These are phyloP conservation scores for Cyprinella venusta DNA, from an alignment of 2,797 vertebrate genomes.

Conservation along the genomic window DNA sequence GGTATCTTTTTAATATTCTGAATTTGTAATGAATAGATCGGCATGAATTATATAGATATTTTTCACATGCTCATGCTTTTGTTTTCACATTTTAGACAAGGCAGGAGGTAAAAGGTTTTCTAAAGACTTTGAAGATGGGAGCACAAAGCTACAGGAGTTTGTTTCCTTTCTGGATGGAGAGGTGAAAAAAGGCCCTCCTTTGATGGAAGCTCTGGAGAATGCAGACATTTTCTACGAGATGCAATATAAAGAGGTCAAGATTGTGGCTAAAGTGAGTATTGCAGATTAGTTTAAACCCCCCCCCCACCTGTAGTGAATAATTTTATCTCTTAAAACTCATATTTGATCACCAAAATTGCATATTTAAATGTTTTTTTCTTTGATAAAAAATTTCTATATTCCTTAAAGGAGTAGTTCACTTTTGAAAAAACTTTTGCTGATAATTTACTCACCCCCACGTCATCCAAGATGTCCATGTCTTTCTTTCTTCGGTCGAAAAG, in stretches of 20 bases:
- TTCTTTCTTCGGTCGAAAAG: too few relatives aligned
- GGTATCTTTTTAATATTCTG: not conserved
- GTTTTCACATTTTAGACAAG: slow-evolving; percentile 81
- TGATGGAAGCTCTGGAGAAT: slow-evolving; percentile 87
- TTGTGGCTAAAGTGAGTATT: slow-evolving; percentile 95
- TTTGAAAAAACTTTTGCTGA: too few relatives aligned
- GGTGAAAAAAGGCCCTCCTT: slow-evolving; percentile 81
- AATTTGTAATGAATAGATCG: not conserved
- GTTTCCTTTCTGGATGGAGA: slow-evolving; percentile 91
- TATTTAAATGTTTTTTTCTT: too few relatives aligned
- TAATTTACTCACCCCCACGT: too few relatives aligned
- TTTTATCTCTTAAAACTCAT: too few relatives aligned
- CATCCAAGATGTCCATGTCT: too few relatives aligned
- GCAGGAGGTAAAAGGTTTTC: slow-evolving; percentile 97
- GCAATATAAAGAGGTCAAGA: slow-evolving; percentile 98
- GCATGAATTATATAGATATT: not conserved
- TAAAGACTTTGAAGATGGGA: slow-evolving; percentile 97
- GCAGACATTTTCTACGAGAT: slow-evolving; percentile 97
- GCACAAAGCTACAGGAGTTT: slow-evolving; percentile 92
- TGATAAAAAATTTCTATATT: too few relatives aligned
- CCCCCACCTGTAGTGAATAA: too few relatives aligned
- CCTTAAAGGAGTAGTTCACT: too few relatives aligned
- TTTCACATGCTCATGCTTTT: not conserved
- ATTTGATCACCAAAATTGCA: too few relatives aligned
- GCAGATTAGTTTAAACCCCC: not conserved